phyloP scores from a whole-genome alignment of 1,140 invertebrate genomes.

The Adelges cooleyi region DNA sequence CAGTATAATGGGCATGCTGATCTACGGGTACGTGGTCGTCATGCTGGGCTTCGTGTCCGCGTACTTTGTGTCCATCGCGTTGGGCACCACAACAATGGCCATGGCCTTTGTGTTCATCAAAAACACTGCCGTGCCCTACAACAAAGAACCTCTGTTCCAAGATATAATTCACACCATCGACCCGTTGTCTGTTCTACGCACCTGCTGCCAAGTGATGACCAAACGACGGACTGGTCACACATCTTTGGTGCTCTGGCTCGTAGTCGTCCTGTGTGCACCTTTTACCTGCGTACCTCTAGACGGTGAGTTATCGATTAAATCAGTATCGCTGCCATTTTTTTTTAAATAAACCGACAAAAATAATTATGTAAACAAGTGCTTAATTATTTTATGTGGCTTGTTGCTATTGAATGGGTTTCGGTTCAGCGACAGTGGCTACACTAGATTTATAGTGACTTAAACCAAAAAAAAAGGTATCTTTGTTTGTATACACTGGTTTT shows the following conservation, averaged over 20 bases:
- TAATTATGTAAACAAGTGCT: too few relatives aligned
- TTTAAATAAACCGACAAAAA: too few relatives aligned
- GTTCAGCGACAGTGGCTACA: too few relatives aligned
- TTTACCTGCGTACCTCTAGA: neutral
- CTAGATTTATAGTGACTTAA: too few relatives aligned
- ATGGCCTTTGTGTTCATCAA: neutral
- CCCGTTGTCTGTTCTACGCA: neutral
- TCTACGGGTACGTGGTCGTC: neutral
- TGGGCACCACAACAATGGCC: neutral
- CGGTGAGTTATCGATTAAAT: neutral
- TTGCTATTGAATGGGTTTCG: too few relatives aligned
- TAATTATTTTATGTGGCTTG: too few relatives aligned
- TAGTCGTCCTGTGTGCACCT: neutral
- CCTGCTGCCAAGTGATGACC: neutral
- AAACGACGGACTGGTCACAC: neutral
- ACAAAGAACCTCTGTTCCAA: neutral
- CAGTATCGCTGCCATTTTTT: too few relatives aligned
- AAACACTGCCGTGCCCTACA: neutral
- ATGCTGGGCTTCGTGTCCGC: neutral
- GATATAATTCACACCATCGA: neutral
- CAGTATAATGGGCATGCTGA: neutral
- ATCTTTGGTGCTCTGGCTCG: neutral
- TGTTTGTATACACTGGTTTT: too few relatives aligned
- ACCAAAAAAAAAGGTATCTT: too few relatives aligned
- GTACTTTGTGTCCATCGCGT: neutral